Base-by-base conservation (phyloP, 2,797 vertebrate species). In the Ptychadena robeensis region DNA sequence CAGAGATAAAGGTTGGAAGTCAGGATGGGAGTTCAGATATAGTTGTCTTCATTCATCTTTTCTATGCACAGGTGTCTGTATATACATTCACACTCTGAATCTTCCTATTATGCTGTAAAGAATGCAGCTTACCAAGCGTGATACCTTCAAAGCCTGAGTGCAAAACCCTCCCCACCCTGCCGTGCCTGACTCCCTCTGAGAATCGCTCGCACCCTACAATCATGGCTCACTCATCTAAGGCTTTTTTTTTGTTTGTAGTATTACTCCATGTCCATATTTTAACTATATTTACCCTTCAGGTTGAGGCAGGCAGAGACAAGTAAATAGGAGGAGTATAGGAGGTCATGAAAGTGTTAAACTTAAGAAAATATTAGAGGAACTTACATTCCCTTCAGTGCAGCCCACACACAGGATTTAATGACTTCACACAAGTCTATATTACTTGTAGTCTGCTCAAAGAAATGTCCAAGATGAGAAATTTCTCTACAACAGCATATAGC, bases 381-480 rank as follows among this genome's bases (percentile, higher is more conserved):
- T 63, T 80, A 63, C 25, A 80, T 37, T 34, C 37, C 53, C 48
- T 63, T 75, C 76, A 69, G 31, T 73, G 35, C 77, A 61, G 63
- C 77, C 82, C 76, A 80, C 82, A 79, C 70, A 73, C 30, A 59
- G 68, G 63, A 79, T 59, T 77, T 67, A 61, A 38, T 44, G 30
- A 44, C 28, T 31, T 44, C 48, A 31, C 9, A 61, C 34, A 79
- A 80, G 28, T 69, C 66, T 40, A 11, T 70, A 11, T 63, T 44
- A 63, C 70, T 65, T 12, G 35, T 27, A 14, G 40, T 59, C 30
- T 68, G 82, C 79, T 84, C 76, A 84, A 84, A 85, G 64, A 75
- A 64, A 48, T 9, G 34, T 30, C 63, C 44, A 61, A 37, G 61
- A 27, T 40, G 44, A 35, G 34, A 64, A 67, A 14, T 68, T 61